Conservation (phyloP, 2,113 vertebrate genomes). For the Cololabis saira region DNA sequence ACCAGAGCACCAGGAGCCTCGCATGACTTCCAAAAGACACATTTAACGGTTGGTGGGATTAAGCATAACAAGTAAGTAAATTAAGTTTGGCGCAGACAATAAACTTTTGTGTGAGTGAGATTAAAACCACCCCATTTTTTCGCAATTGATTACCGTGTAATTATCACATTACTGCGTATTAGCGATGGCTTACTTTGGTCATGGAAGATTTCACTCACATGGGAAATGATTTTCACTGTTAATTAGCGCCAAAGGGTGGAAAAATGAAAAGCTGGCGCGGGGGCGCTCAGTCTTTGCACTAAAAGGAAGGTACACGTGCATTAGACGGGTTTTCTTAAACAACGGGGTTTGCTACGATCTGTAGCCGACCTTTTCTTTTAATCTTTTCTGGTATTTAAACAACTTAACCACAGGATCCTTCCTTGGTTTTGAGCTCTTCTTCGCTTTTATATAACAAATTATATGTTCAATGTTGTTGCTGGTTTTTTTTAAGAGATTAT, state of each 20-base stretch:
- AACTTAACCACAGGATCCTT: not conserved
- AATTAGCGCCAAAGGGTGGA: slow-evolving; percentile 35
- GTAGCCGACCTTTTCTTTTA: slow-evolving; percentile 7
- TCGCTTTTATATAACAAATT: slow-evolving; percentile 13
- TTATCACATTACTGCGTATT: slow-evolving; percentile 56
- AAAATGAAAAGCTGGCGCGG: too few species aligned
- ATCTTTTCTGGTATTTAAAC: not conserved
- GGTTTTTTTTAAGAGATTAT: not conserved
- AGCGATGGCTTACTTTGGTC: slow-evolving; percentile 50
- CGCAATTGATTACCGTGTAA: slow-evolving; percentile 63
- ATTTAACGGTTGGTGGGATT: slow-evolving; percentile 25
- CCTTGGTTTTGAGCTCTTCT: not conserved
- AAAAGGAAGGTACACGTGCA: too few species aligned
- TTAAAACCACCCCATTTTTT: slow-evolving; percentile 62
- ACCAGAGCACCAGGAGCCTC: slow-evolving; percentile 14
- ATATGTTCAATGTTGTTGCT: too few species aligned
- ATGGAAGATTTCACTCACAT: slow-evolving; percentile 54
- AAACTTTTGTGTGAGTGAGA: slow-evolving; percentile 63
- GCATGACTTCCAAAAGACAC: slow-evolving; percentile 47
- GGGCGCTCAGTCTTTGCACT: not conserved
- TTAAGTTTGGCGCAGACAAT: slow-evolving; percentile 14
- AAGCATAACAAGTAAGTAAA: slow-evolving; percentile 2
- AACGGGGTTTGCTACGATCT: too few species aligned
- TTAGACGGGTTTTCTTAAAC: too few species aligned
- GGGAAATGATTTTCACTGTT: slow-evolving; percentile 55